phyloP scores from a whole-genome alignment of 2,888 invertebrate genomes.

The Latrodectus elegans region DNA sequence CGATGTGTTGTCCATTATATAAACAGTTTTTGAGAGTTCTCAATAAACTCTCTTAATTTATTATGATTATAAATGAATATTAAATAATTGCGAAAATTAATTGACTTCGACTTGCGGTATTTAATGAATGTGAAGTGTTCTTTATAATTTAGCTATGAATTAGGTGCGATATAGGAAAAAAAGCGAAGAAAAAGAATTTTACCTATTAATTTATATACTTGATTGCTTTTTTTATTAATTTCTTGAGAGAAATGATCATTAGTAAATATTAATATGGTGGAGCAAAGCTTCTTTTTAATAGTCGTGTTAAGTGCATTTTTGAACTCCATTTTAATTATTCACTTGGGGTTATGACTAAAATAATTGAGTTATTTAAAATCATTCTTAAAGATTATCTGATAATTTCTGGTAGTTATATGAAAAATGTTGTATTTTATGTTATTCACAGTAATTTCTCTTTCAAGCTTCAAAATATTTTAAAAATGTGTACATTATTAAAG shows the following conservation, averaged over 20 bases:
- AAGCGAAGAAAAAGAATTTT: neutral
- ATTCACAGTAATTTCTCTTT: too few species aligned
- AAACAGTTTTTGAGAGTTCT: neutral
- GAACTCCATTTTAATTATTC: too few species aligned
- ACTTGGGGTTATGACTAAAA: too few species aligned
- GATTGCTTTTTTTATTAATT: neutral
- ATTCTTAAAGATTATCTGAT: too few species aligned
- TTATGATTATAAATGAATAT: constrained; percentile 5
- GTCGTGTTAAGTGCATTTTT: too few species aligned
- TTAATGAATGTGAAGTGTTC: neutral
- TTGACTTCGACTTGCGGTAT: constrained; percentile 3
- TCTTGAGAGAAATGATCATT: neutral
- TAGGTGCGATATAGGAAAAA: neutral
- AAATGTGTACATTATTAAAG: too few species aligned
- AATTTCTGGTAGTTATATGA: too few species aligned
- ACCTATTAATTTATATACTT: neutral
- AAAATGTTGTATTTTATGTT: too few species aligned
- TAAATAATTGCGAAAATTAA: constrained; percentile 2
- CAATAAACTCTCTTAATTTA: neutral
- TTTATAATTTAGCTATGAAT: neutral
- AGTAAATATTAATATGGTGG: neutral
- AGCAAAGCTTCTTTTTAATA: neutral
- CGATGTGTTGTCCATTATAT: neutral
- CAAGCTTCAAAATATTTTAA: too few species aligned
- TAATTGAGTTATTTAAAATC: too few species aligned